Base-by-base conservation (phyloP, 2,888 invertebrate species). In the Dolichopus griseipennis region DNA sequence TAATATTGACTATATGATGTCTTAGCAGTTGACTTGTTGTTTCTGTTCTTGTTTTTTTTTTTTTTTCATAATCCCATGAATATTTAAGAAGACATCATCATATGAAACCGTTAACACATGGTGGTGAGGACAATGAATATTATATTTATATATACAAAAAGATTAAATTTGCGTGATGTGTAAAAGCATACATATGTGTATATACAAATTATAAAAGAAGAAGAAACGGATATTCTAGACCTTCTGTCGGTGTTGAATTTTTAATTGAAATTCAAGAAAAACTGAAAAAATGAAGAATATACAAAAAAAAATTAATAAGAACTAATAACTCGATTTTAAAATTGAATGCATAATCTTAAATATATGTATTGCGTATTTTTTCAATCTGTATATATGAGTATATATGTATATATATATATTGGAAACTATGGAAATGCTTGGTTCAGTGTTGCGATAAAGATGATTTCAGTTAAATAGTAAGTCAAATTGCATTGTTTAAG, bases 171-270 rank as follows among this genome's bases (percentile, higher is more conserved):
- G 37, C 37, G 12, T 37, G 10, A 1, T 37, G 4, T 37, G 10
- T 37, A 10, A 37, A 2, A 37, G 1, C 12, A 37, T 37, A 37
- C 37, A 37, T n/a, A n/a, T n/a, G n/a, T n/a, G n/a, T n/a, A n/a
- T n/a, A n/a, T n/a, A n/a, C n/a, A n/a, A n/a, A 37, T 10, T 37
- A 7, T 37, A 7, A 10, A 37, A 12, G 37, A 10, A 37, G 8
- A 52, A 52, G 52, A 52, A 52, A 18, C 52, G 52, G 52, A 52
- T 52, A 52, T 52, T 52, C 52, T 52, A 52, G 52, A 52, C 52
- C 52, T 52, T 52, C 52, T 52, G 52, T 52, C 52, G 52, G n/a
- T 18, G 9, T 6, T 52, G 18, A 52, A 52, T 52, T 3, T 52
- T 52, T 52, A 52, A 52, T 43, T 52, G 18, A 52, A 27, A 27